Evolutionary conservation across 2,888 invertebrate genomes (phyloP).

Genomic region (Hanleya hanleyi): DNA sequence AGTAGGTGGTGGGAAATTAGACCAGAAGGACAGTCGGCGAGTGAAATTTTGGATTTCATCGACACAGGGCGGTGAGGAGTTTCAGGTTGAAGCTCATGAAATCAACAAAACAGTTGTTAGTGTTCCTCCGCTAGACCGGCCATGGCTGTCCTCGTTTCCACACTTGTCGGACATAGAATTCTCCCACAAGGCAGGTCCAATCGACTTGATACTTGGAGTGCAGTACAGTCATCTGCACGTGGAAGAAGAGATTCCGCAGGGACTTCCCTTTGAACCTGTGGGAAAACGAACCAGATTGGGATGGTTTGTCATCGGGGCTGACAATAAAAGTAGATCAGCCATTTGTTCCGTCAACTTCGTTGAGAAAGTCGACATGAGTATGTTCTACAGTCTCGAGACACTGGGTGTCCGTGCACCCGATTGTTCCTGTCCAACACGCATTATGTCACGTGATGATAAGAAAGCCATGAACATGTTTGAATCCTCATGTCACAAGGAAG

Average conservation of each 20-base stretch:
- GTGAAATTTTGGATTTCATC: slow-evolving; percentile 5
- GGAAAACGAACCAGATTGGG: slow-evolving; percentile 12
- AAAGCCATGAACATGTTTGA: background rate
- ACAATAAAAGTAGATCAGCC: background rate
- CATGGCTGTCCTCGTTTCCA: background rate
- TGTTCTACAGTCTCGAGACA: slow-evolving; percentile 17
- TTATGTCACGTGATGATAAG: background rate
- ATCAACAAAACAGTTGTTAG: background rate
- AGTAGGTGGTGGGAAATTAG: background rate
- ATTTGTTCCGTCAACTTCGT: slow-evolving; percentile 11
- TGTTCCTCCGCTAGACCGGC: background rate
- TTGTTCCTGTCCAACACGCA: slow-evolving; percentile 6
- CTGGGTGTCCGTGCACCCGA: slow-evolving; percentile 14
- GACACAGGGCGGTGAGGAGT: slow-evolving; percentile 8
- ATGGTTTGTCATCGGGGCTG: slow-evolving; percentile 17
- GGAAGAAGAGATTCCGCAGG: background rate
- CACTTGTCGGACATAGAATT: too few species aligned
- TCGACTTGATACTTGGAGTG: background rate
- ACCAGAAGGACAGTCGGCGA: slow-evolving; percentile 3
- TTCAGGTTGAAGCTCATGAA: slow-evolving; percentile 17
- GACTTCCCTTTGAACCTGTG: background rate
- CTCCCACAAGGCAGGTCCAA: slow-evolving; percentile 14
- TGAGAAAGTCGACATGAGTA: slow-evolving; percentile 12
- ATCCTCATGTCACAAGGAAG: slow-evolving; percentile 4
- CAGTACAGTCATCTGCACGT: background rate